Conservation (phyloP, 2,113 vertebrate genomes). For the Nesospiza acunhae region DNA sequence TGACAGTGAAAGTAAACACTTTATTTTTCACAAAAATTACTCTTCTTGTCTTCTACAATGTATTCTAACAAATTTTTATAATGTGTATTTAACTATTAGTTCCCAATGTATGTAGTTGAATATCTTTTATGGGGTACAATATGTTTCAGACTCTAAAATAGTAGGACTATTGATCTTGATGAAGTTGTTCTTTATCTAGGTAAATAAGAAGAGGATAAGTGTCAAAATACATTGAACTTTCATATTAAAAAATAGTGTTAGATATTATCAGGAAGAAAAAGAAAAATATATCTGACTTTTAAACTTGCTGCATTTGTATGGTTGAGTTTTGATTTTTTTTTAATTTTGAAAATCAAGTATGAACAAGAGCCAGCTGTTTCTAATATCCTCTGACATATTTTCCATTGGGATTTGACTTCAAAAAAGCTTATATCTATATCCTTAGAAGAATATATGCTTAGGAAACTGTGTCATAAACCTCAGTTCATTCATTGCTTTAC, state of each 20-base stretch:
- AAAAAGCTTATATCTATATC: not conserved
- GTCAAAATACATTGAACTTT: not conserved
- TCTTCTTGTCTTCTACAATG: not conserved
- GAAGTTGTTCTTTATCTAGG: not conserved
- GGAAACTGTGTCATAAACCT: not conserved
- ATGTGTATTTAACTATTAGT: not conserved
- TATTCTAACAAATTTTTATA: not conserved
- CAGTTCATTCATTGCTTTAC: not conserved
- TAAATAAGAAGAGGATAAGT: not conserved
- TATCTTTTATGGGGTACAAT: not conserved
- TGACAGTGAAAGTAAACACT: not conserved
- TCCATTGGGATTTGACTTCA: not conserved
- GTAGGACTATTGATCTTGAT: not conserved
- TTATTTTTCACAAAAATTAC: not conserved
- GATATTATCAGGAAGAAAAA: not conserved
- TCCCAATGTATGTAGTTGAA: rapidly evolving
- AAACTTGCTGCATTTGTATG: not conserved
- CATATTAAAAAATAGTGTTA: not conserved
- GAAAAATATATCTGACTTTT: not conserved
- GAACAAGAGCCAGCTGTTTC: not conserved
- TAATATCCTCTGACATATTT: not conserved
- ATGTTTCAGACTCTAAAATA: not conserved
- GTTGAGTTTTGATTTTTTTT: not conserved
- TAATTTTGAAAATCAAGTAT: not conserved
- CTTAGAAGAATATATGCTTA: not conserved